Conservation (phyloP, 53 echinoderm and acorn worm species). For the Holothuria leucospilota region DNA sequence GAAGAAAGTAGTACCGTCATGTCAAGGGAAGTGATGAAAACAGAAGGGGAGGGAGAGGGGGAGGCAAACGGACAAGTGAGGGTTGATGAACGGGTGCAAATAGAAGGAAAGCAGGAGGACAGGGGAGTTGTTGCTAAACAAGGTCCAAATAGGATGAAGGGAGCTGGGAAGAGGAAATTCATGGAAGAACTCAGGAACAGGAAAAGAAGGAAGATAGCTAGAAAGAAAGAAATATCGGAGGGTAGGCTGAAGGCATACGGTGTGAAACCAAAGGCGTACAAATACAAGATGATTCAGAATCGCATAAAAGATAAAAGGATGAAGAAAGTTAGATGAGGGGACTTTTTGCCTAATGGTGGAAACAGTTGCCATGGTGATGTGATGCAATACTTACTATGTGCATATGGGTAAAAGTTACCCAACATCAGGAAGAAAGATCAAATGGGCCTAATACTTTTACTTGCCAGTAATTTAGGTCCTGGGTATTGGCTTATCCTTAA, state of each 20-base stretch:
- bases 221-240: slow-evolving; percentile 66
- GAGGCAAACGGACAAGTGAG: slow-evolving; percentile 8
- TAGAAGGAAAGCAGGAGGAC: background rate
- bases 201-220: slow-evolving; percentile 26
- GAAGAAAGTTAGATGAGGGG: background rate
- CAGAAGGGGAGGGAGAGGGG: slow-evolving; percentile 6
- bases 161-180: slow-evolving; percentile 52
- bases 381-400: too few relatives aligned
- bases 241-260: slow-evolving; percentile 91
- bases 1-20: too few relatives aligned
- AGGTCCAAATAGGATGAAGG: background rate
- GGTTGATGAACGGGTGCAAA: background rate
- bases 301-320: slow-evolving; percentile 63
- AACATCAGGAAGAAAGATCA: too few relatives aligned
- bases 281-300: slow-evolving; percentile 74
- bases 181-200: slow-evolving; percentile 57
- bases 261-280: slow-evolving; percentile 84
- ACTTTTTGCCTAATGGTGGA: too few relatives aligned
- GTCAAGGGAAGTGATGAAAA: background rate
- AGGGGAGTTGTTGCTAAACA: background rate
- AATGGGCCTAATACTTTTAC: too few relatives aligned
- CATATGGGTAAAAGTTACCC: too few relatives aligned
- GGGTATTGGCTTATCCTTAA: too few relatives aligned
- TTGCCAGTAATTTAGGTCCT: too few relatives aligned
- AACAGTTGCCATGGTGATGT: too few relatives aligned